Percentiles rank a stretch among this genome's conserved stretches.
Conservation (phyloP, 2,797 vertebrate genomes). For the Lagorchestes hirsutus region DNA sequence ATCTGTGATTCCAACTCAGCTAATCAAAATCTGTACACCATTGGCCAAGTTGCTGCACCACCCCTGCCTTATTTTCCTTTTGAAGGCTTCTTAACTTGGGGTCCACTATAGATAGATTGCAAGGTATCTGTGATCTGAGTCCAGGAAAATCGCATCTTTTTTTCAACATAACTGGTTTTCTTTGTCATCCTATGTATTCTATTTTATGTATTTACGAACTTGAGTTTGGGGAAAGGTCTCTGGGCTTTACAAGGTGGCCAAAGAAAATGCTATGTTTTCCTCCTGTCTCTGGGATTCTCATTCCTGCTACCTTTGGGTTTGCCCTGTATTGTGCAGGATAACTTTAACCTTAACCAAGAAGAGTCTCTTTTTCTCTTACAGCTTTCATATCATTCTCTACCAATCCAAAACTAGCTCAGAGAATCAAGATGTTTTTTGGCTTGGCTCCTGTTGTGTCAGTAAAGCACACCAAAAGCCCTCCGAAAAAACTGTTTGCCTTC, state of each 20-base stretch:
- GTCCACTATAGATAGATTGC: background rate
- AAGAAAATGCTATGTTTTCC: background rate
- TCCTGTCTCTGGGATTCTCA: background rate
- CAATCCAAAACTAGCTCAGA: background rate
- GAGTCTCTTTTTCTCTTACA: background rate
- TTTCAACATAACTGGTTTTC: background rate
- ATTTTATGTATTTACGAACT: background rate
- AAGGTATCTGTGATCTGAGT: background rate
- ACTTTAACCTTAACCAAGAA: background rate
- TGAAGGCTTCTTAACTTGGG: background rate
- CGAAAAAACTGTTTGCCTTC: background rate
- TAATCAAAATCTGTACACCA: background rate
- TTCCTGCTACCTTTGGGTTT: background rate
- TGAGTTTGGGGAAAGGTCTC: background rate
- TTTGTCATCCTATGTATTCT: background rate
- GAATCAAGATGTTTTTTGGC: background rate
- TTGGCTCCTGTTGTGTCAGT: conserved; percentile 7
- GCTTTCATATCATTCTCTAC: background rate
- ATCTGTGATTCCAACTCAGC: background rate
- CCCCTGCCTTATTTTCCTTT: background rate
- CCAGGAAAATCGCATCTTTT: background rate
- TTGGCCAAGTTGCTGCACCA: background rate
- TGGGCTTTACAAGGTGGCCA: background rate
- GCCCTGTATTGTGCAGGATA: background rate
- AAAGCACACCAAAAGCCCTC: background rate